These are phyloP conservation scores for Calliopsis andreniformis DNA, from an alignment of 1,140 invertebrate genomes.

Conservation along the genomic window DNA sequence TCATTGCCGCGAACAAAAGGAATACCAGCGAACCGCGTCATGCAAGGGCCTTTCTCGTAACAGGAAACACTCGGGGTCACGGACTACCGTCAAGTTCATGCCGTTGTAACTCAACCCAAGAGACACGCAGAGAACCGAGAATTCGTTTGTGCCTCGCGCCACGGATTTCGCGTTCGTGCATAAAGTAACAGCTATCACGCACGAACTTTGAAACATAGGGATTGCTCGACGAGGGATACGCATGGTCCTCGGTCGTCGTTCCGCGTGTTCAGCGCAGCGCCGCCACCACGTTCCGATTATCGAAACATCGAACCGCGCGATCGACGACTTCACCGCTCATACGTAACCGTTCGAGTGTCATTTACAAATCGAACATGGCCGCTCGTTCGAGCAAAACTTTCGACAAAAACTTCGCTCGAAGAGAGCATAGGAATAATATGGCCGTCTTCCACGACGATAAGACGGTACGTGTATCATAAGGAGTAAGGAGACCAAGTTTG, in stretches of 20 bases:
- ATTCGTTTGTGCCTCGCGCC: slow-evolving; percentile 20
- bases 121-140: slow-evolving; percentile 47
- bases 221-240: background rate
- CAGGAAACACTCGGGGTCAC: slow-evolving; percentile 58
- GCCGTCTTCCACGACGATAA: background rate
- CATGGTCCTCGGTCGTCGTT: background rate
- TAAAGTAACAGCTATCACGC: no score
- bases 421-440: no score
- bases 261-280: slow-evolving; percentile 14
- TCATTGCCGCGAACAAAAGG: slow-evolving; percentile 27
- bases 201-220: no score
- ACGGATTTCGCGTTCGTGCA: slow-evolving; percentile 8
- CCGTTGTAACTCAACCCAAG: slow-evolving; percentile 30
- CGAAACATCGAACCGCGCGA: slow-evolving; percentile 40
- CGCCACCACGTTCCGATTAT: slow-evolving; percentile 7
- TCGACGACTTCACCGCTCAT: background rate
- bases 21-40: slow-evolving; percentile 38
- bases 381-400: background rate
- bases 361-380: slow-evolving; percentile 8
- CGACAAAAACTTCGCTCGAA: background rate
- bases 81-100: slow-evolving; percentile 41
- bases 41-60: slow-evolving; percentile 58
- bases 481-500: background rate
- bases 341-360: slow-evolving; percentile 10
- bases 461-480: background rate